Base-by-base conservation (phyloP, 2,113 vertebrate species). In the Oreochromis tanganicae region DNA sequence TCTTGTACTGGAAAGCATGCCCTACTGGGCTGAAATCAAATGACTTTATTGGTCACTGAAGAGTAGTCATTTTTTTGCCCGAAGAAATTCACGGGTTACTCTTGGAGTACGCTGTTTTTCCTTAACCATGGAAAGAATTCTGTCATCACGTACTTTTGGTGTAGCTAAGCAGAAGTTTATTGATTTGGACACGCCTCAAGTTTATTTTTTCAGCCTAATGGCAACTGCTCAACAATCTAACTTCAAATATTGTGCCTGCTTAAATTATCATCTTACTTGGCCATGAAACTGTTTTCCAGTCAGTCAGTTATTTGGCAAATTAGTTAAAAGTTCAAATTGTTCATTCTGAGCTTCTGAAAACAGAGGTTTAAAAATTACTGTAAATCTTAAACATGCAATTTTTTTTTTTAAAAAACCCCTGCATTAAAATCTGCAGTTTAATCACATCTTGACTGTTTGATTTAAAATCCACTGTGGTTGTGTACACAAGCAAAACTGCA, bases 201-300 rank as follows among this genome's bases (percentile, higher is more conserved):
- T 68, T 71, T 16, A 5, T 71, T 24, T 71, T 71, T 71, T 71
- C 36, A 24, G 3, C 36, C 7, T 9, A 21, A 71, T 24, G 36
- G 2, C 19, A 71, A 24, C 11, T 43, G 0, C 3, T 43, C n/a
- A 43, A 43, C 66, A 71, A 41, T 43, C 1, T 19, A 43, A 71
- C 66, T 71, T 71, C 0, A 16, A 9, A 24, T 71, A 43, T 71
- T 71, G 3, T 71, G n/a, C 12, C 66, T 71, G 38, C 66, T 71
- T 41, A 71, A 71, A 24, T 43, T 9, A 24, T 71, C 12, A 24
- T 43, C n/a, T 71, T 24, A 71, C n/a, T 9, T 43, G 38, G 38
- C 12, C n/a, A 71, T 16, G n/a, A 43, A 71, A 71, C 0, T 24
- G 66, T 0, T 43, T 71, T 66, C 34, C 61, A 38, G 38, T 71